A percentile compares a stretch with the other conserved stretches of the same genome.
phyloP scores from a whole-genome alignment of 2,113 vertebrate species.

The Fregata magnificens region DNA sequence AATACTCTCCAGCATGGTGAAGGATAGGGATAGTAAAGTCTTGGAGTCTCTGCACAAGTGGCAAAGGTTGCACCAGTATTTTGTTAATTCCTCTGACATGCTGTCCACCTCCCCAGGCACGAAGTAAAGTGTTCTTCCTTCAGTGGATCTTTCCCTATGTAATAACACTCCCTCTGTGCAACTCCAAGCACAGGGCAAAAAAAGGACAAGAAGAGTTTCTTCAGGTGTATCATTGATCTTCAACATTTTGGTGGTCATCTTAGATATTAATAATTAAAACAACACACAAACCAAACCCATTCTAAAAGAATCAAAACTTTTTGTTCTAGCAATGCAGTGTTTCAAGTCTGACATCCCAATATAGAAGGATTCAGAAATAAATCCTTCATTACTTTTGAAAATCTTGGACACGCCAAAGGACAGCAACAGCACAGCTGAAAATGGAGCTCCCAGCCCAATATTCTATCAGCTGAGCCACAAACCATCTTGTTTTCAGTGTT shows the following conservation, averaged over 20 bases:
- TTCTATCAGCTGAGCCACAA: not conserved
- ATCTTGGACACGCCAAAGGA: not conserved
- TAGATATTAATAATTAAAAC: not conserved
- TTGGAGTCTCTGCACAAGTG: not conserved
- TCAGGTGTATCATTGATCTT: not conserved
- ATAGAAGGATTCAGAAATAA: not conserved
- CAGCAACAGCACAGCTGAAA: not conserved
- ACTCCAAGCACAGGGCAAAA: not conserved
- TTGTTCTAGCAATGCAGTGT: not conserved
- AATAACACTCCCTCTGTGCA: not conserved
- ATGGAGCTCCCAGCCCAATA: not conserved
- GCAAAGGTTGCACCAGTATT: not conserved
- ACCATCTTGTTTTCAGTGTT: not conserved
- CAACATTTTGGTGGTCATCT: not conserved
- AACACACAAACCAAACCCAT: not conserved
- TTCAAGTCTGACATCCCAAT: not conserved
- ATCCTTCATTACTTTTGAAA: not conserved
- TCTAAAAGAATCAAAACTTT: not conserved
- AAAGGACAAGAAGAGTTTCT: not conserved
- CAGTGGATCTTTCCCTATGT: not conserved
- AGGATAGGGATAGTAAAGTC: not conserved
- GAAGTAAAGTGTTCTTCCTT: not conserved
- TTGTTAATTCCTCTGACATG: not conserved
- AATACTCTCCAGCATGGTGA: not conserved
- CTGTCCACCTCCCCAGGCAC: not conserved